Evolutionary conservation across 2,113 vertebrate genomes (phyloP), one percentile per base, ranked within the genome.

Genomic region (Sigmodon hispidus): DNA sequence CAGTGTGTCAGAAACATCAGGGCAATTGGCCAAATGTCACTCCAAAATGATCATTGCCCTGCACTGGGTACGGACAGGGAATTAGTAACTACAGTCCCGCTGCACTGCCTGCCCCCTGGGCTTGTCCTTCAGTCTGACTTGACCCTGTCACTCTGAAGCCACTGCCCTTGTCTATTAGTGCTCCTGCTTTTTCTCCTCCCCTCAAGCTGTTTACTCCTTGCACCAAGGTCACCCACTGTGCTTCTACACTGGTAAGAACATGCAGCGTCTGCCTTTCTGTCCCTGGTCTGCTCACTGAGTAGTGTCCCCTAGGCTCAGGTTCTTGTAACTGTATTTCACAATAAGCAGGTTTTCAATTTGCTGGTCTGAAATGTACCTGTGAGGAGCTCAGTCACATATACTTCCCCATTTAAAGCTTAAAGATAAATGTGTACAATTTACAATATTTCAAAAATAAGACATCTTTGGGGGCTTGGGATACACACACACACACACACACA

Each of bases 391-490:
- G 26, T 36, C 65, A 87, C 1, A 69, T 21, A 72, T 1, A 57
- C 16, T 63, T 87, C 55, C 65, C 24, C 40, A 21, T 24, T 69
- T 73, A 45, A 45, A 31, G 43, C 73, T 90, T 43, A 77, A 16
- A 8, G 22, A 72, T 50, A 94, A 88, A 73, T 65, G 48, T 61
- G 7, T 4, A 88, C 48, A 24, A 81, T 69, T 91, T 55, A 17
- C 2, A 52, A 9, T n/a, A 89, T 76, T 36, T 86, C 34, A 91
- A 88, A 50, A 91, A 84, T 67, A 93, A 94, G 88, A 88, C 45
- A 76, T 19, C 48, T 43, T 70, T 55, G 65, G 48, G 21, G 36
- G 50, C 34, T 40, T 70, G 65, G 36, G 24, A n/a, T 52, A n/a
- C n/a, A n/a, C n/a, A n/a, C n/a, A n/a, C n/a, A n/a, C n/a, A n/a